phyloP scores from a whole-genome alignment of 2,888 invertebrate species.

The Artemia sinica region DNA sequence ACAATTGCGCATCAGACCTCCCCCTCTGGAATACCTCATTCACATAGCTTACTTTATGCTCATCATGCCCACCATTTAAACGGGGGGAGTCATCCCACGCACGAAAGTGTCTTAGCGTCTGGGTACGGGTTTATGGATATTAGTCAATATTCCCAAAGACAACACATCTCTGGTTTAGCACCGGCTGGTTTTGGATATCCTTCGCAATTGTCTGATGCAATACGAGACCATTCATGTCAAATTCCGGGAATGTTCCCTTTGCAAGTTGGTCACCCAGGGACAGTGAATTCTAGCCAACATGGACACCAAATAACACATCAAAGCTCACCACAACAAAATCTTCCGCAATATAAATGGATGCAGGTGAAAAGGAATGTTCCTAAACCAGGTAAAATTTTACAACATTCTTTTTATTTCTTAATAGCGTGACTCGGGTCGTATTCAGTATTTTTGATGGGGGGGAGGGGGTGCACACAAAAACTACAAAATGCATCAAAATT shows the following conservation, averaged over 20 bases:
- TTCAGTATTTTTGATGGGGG: too few species aligned
- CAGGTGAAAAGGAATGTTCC: slow-evolving; percentile 91
- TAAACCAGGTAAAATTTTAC: slow-evolving; percentile 51
- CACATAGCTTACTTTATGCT: slow-evolving; percentile 23
- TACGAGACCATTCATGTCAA: slow-evolving; percentile 16
- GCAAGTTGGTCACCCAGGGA: neutral
- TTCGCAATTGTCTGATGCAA: slow-evolving; percentile 13
- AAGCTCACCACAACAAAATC: slow-evolving; percentile 34
- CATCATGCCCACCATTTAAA: slow-evolving; percentile 35
- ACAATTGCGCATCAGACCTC: slow-evolving; percentile 26
- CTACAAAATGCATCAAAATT: too few species aligned
- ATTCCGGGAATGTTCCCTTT: slow-evolving; percentile 14
- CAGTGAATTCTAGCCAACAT: slow-evolving; percentile 28
- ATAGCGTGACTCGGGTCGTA: neutral
- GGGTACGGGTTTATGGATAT: slow-evolving; percentile 20
- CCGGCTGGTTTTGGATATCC: slow-evolving; percentile 15
- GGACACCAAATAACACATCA: slow-evolving; percentile 37
- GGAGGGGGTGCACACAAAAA: too few species aligned
- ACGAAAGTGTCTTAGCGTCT: slow-evolving; percentile 33
- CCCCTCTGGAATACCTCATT: slow-evolving; percentile 28
- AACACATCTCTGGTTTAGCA: slow-evolving; percentile 8
- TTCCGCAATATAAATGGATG: slow-evolving; percentile 97
- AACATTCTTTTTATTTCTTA: neutral
- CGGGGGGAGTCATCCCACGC: slow-evolving; percentile 31
- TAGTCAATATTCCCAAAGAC: slow-evolving; percentile 18